These are phyloP conservation scores for Gymnosoma rotundatum DNA, from an alignment of 2,888 invertebrate species.

Conservation along the genomic window DNA sequence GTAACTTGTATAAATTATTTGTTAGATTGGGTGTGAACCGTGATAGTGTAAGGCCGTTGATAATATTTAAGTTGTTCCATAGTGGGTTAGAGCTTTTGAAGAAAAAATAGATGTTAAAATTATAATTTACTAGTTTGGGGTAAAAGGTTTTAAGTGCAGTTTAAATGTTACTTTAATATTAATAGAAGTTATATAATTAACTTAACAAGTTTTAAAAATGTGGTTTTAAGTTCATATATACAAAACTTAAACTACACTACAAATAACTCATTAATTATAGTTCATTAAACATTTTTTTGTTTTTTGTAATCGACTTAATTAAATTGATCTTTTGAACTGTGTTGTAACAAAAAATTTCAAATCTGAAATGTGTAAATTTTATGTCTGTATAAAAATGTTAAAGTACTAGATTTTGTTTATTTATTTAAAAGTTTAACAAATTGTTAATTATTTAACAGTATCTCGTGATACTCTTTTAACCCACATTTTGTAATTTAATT, in stretches of 20 bases:
- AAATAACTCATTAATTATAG: too few relatives aligned
- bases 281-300: not conserved
- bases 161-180: too few relatives aligned
- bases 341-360: not conserved
- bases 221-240: too few relatives aligned
- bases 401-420: not conserved
- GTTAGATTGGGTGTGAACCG: slow-evolving; percentile 50
- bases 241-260: too few relatives aligned
- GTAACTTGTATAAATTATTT: slow-evolving; percentile 5
- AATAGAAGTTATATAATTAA: too few relatives aligned
- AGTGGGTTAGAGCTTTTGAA: slow-evolving; percentile 19
- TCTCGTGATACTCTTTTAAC: slow-evolving; percentile 59
- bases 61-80: not conserved
- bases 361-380: too few relatives aligned
- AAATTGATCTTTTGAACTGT: not conserved
- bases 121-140: not conserved
- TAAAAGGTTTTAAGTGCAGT: not conserved
- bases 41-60: slow-evolving; percentile 15
- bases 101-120: slow-evolving; percentile 1
- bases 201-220: too few relatives aligned
- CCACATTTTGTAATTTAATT: slow-evolving; percentile 45
- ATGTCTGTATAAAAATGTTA: not conserved
- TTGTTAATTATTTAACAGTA: slow-evolving; percentile 44
- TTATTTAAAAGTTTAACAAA: slow-evolving; percentile 40
- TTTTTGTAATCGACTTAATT: not conserved